Conservation (phyloP, 2,113 vertebrate genomes). For the Murina feae region DNA sequence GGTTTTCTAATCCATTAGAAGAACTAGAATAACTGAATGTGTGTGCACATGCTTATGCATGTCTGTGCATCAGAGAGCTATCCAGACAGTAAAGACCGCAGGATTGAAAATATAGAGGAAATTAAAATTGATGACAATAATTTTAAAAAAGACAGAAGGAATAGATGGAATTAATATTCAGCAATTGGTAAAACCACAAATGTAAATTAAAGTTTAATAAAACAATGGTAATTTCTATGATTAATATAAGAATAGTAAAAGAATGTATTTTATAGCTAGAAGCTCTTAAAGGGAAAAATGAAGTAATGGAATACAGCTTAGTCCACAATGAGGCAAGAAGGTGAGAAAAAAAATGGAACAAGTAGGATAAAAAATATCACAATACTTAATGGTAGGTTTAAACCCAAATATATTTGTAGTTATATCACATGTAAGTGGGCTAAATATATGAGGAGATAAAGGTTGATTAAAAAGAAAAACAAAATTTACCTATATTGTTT, state of each 20-base stretch:
- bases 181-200: background rate
- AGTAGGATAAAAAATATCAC: background rate
- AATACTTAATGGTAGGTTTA: background rate
- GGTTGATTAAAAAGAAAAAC: background rate
- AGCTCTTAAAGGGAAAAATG: background rate
- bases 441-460: background rate
- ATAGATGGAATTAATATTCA: background rate
- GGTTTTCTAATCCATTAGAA: background rate
- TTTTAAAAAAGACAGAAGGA: background rate
- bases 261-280: background rate
- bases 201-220: slow-evolving; percentile 19
- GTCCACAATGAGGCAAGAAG: background rate
- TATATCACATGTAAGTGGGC: background rate
- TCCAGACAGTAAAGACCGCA: too few relatives aligned
- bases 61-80: background rate
- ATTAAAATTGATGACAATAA: background rate
- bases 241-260: background rate
- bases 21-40: background rate
- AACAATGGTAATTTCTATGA: background rate
- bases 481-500: background rate
- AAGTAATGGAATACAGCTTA: background rate
- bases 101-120: background rate
- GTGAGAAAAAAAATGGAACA: background rate
- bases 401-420: background rate
- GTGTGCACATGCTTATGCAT: background rate